Base-by-base conservation (phyloP, 2,888 invertebrate species). In the Argyra leucocephala region DNA sequence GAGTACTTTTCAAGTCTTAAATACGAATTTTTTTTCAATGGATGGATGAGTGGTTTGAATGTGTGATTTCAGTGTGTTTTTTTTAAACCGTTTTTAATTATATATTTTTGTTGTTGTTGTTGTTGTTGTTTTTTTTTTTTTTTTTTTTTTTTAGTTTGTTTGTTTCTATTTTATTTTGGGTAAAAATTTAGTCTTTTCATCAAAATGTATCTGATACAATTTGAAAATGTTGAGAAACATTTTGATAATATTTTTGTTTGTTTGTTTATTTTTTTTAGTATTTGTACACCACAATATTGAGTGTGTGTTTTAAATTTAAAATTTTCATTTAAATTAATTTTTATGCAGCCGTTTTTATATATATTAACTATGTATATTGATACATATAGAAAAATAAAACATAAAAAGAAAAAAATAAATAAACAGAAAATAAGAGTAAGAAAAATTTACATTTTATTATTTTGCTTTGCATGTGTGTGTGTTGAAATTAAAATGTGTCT, bases 1-100 rank as follows among this genome's bases (percentile, higher is more conserved):
- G 75, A 76, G 74, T 77, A 74, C 76, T 78, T 78, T 78, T 76
- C 70, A 76, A 75, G 78, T 75, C 78, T 78, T 78, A 78, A 78
- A 78, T 78, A 78, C 78, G 75, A 76, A 61, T 31, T 26, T 26
- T 48, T 48, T 48, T 48, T 15, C 48, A 31, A 10, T 31, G 31
- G 48, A 48, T 48, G 48, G 18, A 48, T 15, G 48, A 18, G n/a
- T 48, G 48, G 18, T 18, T 48, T 48, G 12, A 37, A 48, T 7
- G 10, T 7, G 10, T 7, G n/a, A 48, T 48, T 48, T 31, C 31
- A 31, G 31, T 31, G 31, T 31, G 48, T 48, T 9, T 15, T 15
- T 18, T 48, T 18, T 12, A 48, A 48, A 48, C 15, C n/a, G 48
- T 48, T 48, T 48, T 48, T 3, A 18, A 48, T 48, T 48, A 5